Base-by-base conservation (phyloP, 2,888 invertebrate genomes). In the Horisme vitalbata region DNA sequence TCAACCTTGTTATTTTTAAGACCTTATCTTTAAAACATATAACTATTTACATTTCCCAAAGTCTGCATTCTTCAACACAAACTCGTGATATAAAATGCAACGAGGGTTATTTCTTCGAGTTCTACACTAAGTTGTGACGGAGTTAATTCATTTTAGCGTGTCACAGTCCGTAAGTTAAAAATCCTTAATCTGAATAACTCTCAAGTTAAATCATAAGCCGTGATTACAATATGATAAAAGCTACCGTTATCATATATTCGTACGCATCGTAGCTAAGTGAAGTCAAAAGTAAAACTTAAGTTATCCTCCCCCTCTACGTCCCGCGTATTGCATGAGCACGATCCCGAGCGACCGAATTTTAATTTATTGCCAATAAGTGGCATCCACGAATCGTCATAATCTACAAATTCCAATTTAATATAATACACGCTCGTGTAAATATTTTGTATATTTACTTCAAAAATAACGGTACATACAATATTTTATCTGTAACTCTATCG, bases 391-490 rank as follows among this genome's bases (percentile, higher is more conserved):
- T 61, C 63, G 64, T 67, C 51, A 50, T 53, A 53, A 37, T 55
- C 58, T 56, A 55, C 49, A 43, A 45, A 43, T 46, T 54, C 46
- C 39, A 71, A 77, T 79, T 73, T 75, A 86, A 85, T 85, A 85
- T 83, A 87, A 89, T 87, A 90, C 87, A 86, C 89, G 78, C 79
- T 74, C 41, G 71, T 89, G 89, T 89, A 89, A 89, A 90, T 89
- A 90, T 88, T 84, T 84, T 86, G 88, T 88, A 89, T 88, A 90
- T 90, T 90, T 90, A 89, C 89, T 90, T 90, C 88, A 88, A 90
- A 89, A 90, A 87, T 87, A 90, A 89, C 82, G 77, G 84, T 90
- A 87, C 83, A 88, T 88, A 89, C 89, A 87, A 85, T 88, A 85
- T 85, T 83, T n/a, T 77, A 83, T 88, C 82, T 86, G 86, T 86